Base-by-base conservation (phyloP, 1,140 invertebrate species). In the Orchestia grillus region DNA sequence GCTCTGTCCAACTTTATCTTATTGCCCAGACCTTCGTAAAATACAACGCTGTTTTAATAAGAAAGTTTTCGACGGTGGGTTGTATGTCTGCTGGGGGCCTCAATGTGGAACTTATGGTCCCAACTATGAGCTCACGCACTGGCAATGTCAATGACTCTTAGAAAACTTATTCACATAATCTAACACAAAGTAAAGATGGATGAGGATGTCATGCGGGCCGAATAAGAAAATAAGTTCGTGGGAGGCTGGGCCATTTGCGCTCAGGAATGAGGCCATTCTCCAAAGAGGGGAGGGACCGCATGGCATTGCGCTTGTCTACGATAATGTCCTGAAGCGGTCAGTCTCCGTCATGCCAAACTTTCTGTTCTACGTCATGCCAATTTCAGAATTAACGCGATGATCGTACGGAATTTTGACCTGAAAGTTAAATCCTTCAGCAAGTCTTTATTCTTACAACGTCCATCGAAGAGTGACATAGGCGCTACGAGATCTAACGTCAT, bases 111-210 rank as follows among this genome's bases (percentile, higher is more conserved):
- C 36, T 3, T 77, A 28, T 36, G 28, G 47, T 53, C 47, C 19
- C 6, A 53, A 8, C 36, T 28, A 77, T 77, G 62, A 77, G 11
- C 62, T 77, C 62, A 77, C 62, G 62, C 62, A 77, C 62, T 3
- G 28, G 36, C 62, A 3, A 23, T 15, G 28, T 77, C 62, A 77
- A 36, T 77, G 1, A 28, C 62, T 36, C 62, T 77, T 1, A 77
- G 28, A 36, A 77, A 77, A 77, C 36, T 77, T 77, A 77, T 77
- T 90, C 41, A 4, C 88, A 42, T 42, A 28, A 42, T 44, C 88
- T 23, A 90, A 90, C 88, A 90, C 88, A 90, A 90, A 90, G 88
- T 41, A 90, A 36, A 90, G 88, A 90, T 8, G 43, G 88, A 90
- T 90, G 88, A 42, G 28, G 41, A 3, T 90, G 88, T 90, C n/a